Conservation (phyloP, 2,113 vertebrate genomes). For the Empidonax traillii region DNA sequence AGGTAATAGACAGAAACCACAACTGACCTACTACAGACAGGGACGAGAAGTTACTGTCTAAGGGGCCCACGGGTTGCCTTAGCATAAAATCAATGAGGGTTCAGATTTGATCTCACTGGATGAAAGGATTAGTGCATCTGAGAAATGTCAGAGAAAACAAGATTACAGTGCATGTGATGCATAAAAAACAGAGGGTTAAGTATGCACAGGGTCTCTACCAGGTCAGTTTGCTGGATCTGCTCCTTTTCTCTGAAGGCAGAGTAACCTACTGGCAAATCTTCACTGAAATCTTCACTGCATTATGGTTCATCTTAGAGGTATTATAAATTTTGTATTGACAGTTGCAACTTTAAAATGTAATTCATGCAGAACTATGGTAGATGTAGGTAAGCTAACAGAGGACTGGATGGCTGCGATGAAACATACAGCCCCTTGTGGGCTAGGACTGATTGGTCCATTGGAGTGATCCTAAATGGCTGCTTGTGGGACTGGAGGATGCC, state of each 20-base stretch:
- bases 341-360: neutral
- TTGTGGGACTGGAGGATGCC: neutral
- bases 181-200: conserved; percentile 18
- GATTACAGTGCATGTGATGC: conserved; percentile 47
- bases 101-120: neutral
- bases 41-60: neutral
- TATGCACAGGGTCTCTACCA: neutral
- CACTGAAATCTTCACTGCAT: neutral
- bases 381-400: neutral
- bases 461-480: neutral
- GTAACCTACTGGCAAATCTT: neutral
- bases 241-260: conserved; percentile 1
- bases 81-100: neutral
- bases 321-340: neutral
- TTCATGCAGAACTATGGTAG: neutral
- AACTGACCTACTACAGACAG: neutral
- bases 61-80: neutral
- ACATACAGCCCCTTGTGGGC: accelerated
- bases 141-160: conserved; percentile 47
- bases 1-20: neutral
- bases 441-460: neutral
- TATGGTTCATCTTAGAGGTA: neutral
- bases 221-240: neutral
- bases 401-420: neutral
- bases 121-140: conserved; percentile 51